Percentiles rank a stretch among this genome's conserved stretches.
Evolutionary conservation across 2,888 invertebrate species (phyloP).

Genomic region (Trypoxylon attenuatum): DNA sequence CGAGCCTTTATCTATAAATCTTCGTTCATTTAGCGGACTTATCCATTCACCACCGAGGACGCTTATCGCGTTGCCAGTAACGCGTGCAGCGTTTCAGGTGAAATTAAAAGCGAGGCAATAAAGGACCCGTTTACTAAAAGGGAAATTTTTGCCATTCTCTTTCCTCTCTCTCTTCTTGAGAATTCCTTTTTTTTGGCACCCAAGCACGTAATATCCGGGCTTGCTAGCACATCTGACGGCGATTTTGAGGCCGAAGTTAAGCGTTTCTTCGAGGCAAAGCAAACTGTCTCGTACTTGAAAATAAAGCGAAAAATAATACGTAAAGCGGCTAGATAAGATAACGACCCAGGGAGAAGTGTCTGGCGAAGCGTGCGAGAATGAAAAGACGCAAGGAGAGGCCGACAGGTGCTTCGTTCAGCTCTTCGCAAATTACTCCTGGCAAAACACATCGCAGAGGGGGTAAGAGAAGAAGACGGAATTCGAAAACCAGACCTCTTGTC

Average conservation of each 20-base stretch:
- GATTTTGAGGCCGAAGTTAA: too few species aligned
- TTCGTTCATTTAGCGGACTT: background rate
- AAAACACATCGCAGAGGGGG: constrained; percentile 10
- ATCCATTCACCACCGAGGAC: background rate
- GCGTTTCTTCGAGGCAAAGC: too few species aligned
- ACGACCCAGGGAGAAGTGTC: background rate
- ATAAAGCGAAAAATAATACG: constrained; percentile 38
- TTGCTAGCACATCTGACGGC: too few species aligned
- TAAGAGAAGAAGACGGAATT: constrained; percentile 6
- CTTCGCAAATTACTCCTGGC: constrained; percentile 46
- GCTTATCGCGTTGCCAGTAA: background rate
- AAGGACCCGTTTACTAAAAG: background rate
- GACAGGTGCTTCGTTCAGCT: constrained; percentile 44
- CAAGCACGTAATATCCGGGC: too few species aligned
- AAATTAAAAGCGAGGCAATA: background rate
- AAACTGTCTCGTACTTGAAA: background rate
- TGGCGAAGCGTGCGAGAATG: background rate
- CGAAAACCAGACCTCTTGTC: too few species aligned
- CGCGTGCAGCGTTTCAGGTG: background rate
- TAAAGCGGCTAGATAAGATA: constrained; percentile 28
- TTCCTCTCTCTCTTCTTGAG: too few species aligned
- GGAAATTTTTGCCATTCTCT: background rate
- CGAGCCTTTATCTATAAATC: background rate
- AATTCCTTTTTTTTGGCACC: too few species aligned
- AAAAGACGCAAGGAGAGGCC: too few species aligned